Base-by-base conservation (phyloP, 2,888 invertebrate species). In the Melolontha melolontha region DNA sequence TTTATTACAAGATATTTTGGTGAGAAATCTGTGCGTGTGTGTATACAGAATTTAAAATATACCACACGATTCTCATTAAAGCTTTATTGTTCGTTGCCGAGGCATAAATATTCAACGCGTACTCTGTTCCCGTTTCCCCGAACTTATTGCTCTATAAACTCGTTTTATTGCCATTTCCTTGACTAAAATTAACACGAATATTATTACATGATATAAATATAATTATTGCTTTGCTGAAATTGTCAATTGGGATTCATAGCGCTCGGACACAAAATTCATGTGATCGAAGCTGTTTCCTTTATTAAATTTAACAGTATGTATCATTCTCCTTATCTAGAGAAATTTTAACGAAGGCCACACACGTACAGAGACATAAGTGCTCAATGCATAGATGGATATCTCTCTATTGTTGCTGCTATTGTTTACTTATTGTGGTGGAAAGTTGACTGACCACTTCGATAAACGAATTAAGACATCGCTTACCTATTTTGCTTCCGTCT, bases 81-180 rank as follows among this genome's bases (percentile, higher is more conserved):
- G 17, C 47, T 47, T 47, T 47, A 47, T 47, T 47, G 47, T 47
- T 47, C 47, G 16, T 17, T 12, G 47, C 12, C 8, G 17, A 47
- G 12, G 14, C 47, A 47, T 47, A 47, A 47, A 47, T 47, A 47
- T 47, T 47, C 12, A 47, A 4, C 47, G 47, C 16, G 7, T 47
- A 44, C 34, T 7, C 44, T n/a, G 17, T 17, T 11, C 10, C 5
- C 17, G 16, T 16, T 47, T 47, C 47, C 16, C 8, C 47, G 47
- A 47, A 47, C 47, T 47, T 16, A 14, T 17, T 16, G 17, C 47
- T 16, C 47, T 47, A 47, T 47, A 47, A 47, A 47, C 14, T 47
- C 7, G 16, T 14, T 47, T 47, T 47, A 47, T 47, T 47, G 47
- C 10, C n/a, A 47, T 47, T 47, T 47, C 16, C 47, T 47, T 14